phyloP scores from a whole-genome alignment of 2,113 vertebrate genomes.

The Plestiodon gilberti region DNA sequence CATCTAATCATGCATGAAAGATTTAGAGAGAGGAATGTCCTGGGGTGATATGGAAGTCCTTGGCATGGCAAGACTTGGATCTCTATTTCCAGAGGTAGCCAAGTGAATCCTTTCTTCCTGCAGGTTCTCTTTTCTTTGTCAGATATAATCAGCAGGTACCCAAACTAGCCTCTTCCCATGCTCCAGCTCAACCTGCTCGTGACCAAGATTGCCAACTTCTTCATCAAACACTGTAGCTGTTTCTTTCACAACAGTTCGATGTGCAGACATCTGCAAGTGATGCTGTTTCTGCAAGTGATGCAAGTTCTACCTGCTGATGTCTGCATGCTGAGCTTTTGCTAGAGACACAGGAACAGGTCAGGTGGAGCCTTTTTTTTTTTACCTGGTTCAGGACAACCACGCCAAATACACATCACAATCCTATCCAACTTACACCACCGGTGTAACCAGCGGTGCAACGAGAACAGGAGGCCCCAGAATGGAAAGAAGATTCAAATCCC shows the following conservation, averaged over 20 bases:
- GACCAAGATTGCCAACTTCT: background rate
- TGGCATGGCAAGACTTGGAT: background rate
- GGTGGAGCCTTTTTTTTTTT: too few species aligned
- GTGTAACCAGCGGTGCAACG: too few species aligned
- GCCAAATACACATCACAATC: too few species aligned
- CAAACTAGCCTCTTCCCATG: background rate
- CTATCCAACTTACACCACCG: too few species aligned
- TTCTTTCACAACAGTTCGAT: background rate
- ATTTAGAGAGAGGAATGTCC: background rate
- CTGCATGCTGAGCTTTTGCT: too few species aligned
- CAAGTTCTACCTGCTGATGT: too few species aligned
- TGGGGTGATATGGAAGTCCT: background rate
- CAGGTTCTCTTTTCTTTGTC: background rate
- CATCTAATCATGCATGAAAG: background rate
- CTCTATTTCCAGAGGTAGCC: background rate
- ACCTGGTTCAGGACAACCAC: too few species aligned
- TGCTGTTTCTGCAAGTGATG: too few species aligned
- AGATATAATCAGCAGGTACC: background rate
- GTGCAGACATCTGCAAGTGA: background rate
- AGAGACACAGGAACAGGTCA: too few species aligned
- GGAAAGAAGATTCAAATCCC: too few species aligned
- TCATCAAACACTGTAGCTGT: background rate
- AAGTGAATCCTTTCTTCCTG: background rate
- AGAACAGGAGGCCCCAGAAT: too few species aligned
- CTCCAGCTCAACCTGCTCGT: background rate